Evolutionary conservation across 1,140 invertebrate genomes (phyloP).

Genomic region (Bradysia coprophila): DNA sequence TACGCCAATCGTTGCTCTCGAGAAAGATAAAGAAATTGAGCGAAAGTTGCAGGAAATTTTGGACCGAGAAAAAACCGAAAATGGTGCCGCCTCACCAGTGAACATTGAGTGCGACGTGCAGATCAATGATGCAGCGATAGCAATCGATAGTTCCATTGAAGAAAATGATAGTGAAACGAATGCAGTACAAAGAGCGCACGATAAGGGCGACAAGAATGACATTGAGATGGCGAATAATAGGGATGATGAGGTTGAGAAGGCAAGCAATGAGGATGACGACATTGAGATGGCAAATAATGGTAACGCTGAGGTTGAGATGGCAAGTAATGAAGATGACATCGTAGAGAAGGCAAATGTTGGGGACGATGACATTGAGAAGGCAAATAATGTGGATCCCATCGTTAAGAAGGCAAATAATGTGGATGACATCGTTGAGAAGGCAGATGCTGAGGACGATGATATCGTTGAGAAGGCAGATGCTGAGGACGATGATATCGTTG

Average conservation of each 20-base stretch:
- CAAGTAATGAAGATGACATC: not conserved
- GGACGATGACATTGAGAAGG: not conserved
- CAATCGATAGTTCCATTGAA: not conserved
- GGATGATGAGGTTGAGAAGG: not conserved
- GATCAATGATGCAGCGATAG: not conserved
- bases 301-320: no score
- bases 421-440: not conserved
- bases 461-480: no score
- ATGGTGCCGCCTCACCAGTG: not conserved
- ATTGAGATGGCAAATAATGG: not conserved
- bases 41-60: no score
- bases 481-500: no score
- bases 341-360: not conserved
- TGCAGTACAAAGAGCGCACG: constrained; percentile 6
- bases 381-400: not conserved
- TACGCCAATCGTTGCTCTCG: no score
- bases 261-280: not conserved
- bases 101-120: not conserved
- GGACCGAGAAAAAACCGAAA: not conserved
- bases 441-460: no score
- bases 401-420: not conserved
- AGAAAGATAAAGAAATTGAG: no score
- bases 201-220: not conserved
- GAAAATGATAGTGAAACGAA: constrained; percentile 8
- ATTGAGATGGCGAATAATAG: not conserved